Base-by-base conservation (phyloP, 2,797 vertebrate genomes). In the Sylvilagus floridanus region DNA sequence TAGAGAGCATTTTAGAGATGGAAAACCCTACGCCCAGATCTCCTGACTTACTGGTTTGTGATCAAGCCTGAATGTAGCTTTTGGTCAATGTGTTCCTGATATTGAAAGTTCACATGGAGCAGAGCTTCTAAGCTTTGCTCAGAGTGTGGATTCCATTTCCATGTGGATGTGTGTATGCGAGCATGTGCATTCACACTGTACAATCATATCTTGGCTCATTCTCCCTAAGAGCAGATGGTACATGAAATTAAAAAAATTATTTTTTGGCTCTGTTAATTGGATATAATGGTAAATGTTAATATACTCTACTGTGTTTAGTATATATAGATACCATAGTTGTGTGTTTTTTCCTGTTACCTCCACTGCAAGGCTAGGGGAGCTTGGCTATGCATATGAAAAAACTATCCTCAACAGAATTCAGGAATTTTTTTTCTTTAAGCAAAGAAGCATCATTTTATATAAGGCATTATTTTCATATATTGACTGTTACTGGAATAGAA, bases 161-260 rank as follows among this genome's bases (percentile, higher is more conserved):
- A 69, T 47, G 84, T 90, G 71, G 60, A 47, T 89, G 47, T 6
- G 17, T 62, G 37, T 21, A 81, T 26, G 30, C 62, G 54, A 90
- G 81, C 72, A 68, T 72, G 66, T 78, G 76, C 57, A 87, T 77
- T 92, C 65, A 76, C 5, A 21, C 57, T 32, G 89, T 84, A 76
- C 37, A 89, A 77, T 93, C 66, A 78, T 88, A 50, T 92, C 47
- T 96, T 94, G 95, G 96, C 96, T 96, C 50, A 50, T 22, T 82
- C 50, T 84, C 30, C 37, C 88, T 50, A 88, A 90, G 54, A 95
- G 42, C 96, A 97, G 97, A 96, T 96, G 95, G 95, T 72, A 69
- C 50, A 93, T 91, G 72, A 95, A 96, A 96, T 95, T 94, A 60
- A 95, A 76, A 68, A 84, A 50, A 50, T 21, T 63, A 90, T 92